These are phyloP conservation scores for Aphidius colemani DNA, from an alignment of 2,888 invertebrate genomes.

Conservation along the genomic window DNA sequence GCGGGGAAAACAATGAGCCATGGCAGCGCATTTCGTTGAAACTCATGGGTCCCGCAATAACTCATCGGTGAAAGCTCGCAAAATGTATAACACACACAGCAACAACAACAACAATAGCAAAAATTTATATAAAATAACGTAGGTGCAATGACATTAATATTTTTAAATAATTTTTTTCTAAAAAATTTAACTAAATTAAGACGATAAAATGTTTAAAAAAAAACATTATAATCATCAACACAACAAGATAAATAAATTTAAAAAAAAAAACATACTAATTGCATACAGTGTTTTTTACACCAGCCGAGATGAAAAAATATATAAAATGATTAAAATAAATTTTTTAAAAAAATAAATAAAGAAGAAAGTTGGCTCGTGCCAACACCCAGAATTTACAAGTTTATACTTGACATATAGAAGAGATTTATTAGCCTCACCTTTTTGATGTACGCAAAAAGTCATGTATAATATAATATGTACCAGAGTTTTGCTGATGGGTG, in stretches of 20 bases:
- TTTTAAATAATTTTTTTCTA: no score
- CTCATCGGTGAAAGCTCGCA: constrained; percentile 36
- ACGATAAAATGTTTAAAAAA: constrained; percentile 16
- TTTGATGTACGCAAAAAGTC: constrained; percentile 6
- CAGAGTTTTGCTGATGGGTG: background rate
- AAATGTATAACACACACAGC: constrained; percentile 2
- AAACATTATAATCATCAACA: background rate
- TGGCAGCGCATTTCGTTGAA: constrained; percentile 21
- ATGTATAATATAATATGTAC: background rate
- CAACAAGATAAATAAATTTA: no score
- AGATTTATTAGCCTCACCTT: background rate
- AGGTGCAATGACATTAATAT: constrained; percentile 29
- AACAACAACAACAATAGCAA: constrained; percentile 3
- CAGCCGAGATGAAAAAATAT: no score
- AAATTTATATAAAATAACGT: constrained; percentile 24
- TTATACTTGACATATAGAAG: no score
- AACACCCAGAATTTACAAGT: constrained; percentile 1
- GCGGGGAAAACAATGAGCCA: constrained; percentile 27
- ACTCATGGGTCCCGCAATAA: constrained; percentile 26
- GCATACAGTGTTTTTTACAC: constrained; percentile 11
- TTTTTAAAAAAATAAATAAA: constrained; percentile 11
- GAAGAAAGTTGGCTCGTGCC: constrained; percentile 3
- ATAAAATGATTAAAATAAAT: constrained; percentile 19
- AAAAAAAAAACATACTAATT: constrained; percentile 26
- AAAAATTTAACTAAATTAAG: constrained; percentile 1